Conservation (phyloP, 2,888 invertebrate genomes). For the Torymus texanus region DNA sequence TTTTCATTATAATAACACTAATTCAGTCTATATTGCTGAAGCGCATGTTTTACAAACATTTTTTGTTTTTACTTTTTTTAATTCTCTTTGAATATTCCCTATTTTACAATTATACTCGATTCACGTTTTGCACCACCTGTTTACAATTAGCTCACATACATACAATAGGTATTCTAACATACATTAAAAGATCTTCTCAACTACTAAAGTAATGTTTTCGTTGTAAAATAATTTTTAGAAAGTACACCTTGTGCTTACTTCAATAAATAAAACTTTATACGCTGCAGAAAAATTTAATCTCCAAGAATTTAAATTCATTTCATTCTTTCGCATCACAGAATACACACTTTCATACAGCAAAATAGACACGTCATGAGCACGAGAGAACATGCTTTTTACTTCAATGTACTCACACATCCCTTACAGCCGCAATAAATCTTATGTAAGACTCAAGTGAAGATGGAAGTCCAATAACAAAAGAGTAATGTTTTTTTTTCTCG, state of each 20-base stretch:
- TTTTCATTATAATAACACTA: conserved; percentile 30
- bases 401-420: too few species aligned
- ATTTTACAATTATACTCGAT: background rate
- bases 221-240: too few species aligned
- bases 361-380: background rate
- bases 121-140: background rate
- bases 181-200: background rate
- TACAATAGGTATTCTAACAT: background rate
- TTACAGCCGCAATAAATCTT: too few species aligned
- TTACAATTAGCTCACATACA: background rate
- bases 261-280: background rate
- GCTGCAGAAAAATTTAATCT: background rate
- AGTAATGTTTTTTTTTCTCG: too few species aligned
- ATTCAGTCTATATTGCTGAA: conserved; percentile 32
- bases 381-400: too few species aligned
- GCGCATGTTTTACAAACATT: background rate
- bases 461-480: too few species aligned
- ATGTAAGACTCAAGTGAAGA: too few species aligned
- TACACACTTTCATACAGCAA: background rate
- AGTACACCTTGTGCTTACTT: too few species aligned
- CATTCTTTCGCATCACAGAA: background rate
- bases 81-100: background rate
- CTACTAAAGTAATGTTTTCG: too few species aligned
- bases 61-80: background rate
- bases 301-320: too few species aligned